Conservation (phyloP, 2,888 invertebrate species). For the Drosophila picticornis region DNA sequence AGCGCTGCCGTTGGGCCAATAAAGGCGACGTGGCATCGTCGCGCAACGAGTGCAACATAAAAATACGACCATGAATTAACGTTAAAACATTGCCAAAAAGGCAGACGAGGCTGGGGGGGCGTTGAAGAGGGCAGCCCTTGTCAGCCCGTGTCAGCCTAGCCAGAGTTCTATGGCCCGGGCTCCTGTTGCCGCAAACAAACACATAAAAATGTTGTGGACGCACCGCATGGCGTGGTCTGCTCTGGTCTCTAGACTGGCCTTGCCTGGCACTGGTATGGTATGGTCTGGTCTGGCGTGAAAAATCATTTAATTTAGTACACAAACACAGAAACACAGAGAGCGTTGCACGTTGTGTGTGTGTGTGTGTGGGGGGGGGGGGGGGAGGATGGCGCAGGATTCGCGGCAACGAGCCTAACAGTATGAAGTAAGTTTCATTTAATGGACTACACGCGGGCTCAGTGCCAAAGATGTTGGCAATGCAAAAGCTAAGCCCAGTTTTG, state of each 20-base stretch:
- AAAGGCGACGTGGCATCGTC: conserved; percentile 59
- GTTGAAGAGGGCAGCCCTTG: neutral
- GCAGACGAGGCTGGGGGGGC: conserved; percentile 24
- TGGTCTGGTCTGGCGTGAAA: conserved; percentile 67
- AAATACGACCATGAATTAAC: conserved; percentile 82
- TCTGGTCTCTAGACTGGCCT: conserved; percentile 13
- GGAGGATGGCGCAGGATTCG: conserved; percentile 14
- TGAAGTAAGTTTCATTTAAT: conserved; percentile 81
- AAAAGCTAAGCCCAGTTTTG: conserved; percentile 58
- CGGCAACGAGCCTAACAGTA: conserved; percentile 61
- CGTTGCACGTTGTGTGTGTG: neutral
- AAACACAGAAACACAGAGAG: conserved; percentile 55
- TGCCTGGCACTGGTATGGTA: conserved; percentile 14
- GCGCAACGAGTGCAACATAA: conserved; percentile 77
- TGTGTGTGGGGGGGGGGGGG: neutral
- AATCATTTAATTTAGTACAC: conserved; percentile 80
- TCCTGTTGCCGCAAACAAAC: conserved; percentile 71
- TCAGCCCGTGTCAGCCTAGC: neutral
- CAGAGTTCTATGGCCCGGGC: conserved; percentile 8
- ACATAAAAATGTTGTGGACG: conserved; percentile 75
- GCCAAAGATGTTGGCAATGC: conserved; percentile 44
- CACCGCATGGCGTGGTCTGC: conserved; percentile 56
- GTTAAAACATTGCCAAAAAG: conserved; percentile 80
- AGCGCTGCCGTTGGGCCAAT: conserved; percentile 62
- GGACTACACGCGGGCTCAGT: conserved; percentile 62